Percentiles rank a stretch among this genome's conserved stretches.
Evolutionary conservation across 2,113 vertebrate species (phyloP).

Genomic region (Chamaetylas fuelleborni): DNA sequence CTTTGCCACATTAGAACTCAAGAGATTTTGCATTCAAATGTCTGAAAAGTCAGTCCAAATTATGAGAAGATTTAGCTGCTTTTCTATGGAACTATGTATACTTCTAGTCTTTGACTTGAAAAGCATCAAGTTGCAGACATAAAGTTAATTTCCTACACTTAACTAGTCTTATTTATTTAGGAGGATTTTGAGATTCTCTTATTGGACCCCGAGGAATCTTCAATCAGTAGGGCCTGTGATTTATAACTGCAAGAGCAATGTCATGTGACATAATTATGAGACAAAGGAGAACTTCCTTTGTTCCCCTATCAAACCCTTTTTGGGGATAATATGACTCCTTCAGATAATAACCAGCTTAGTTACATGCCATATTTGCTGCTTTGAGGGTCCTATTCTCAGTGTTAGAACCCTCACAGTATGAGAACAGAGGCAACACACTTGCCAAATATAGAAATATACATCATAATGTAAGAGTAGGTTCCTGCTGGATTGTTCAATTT

Average conservation of each 20-base stretch:
- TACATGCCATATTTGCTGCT: background rate
- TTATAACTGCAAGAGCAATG: background rate
- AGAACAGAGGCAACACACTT: background rate
- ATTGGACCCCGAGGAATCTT: background rate
- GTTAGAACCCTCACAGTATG: background rate
- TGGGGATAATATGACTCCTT: background rate
- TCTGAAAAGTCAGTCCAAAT: background rate
- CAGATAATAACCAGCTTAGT: background rate
- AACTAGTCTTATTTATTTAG: background rate
- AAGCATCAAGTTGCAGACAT: background rate
- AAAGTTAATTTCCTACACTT: background rate
- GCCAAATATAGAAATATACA: background rate
- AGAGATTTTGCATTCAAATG: background rate
- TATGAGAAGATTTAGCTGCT: background rate
- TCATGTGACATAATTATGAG: background rate
- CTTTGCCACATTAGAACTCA: background rate
- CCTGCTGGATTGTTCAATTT: background rate
- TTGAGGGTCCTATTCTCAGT: background rate
- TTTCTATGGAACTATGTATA: rapidly evolving
- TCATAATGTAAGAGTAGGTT: background rate
- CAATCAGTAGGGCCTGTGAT: rapidly evolving
- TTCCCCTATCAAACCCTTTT: rapidly evolving
- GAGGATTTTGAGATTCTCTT: background rate
- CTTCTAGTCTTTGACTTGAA: background rate
- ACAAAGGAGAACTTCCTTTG: background rate